Percentiles rank a stretch among this genome's conserved stretches.
Conservation (phyloP, 92 coral and sea anemone genomes). For the Epizoanthus illoricatus region DNA sequence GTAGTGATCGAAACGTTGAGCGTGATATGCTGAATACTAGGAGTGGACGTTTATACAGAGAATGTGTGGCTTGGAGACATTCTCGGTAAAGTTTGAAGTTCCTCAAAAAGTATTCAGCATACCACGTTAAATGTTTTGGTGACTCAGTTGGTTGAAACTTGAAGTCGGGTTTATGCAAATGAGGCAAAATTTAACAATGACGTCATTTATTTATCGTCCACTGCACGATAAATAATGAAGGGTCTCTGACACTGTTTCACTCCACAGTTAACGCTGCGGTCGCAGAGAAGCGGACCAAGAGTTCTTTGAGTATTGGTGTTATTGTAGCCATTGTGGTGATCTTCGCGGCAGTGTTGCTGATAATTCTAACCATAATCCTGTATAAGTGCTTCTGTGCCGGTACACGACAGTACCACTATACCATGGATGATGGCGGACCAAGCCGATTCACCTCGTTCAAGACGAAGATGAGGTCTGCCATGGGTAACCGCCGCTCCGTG, state of each 20-base stretch:
- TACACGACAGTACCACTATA: slow-evolving; percentile 47
- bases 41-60: too few relatives aligned
- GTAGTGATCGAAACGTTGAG: too few relatives aligned
- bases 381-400: slow-evolving; percentile 58
- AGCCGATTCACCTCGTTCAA: slow-evolving; percentile 50
- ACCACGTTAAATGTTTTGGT: too few relatives aligned
- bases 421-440: slow-evolving; percentile 53
- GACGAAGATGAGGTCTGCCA: slow-evolving; percentile 45
- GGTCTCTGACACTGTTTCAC: background rate
- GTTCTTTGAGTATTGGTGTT: slow-evolving; percentile 54
- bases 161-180: too few relatives aligned
- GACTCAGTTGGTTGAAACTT: too few relatives aligned
- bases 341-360: slow-evolving; percentile 42
- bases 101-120: too few relatives aligned
- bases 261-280: slow-evolving; percentile 27
- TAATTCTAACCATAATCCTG: slow-evolving; percentile 54
- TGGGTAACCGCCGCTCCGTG: slow-evolving; percentile 39
- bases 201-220: too few relatives aligned
- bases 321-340: slow-evolving; percentile 64
- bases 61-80: too few relatives aligned
- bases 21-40: too few relatives aligned
- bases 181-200: too few relatives aligned
- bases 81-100: too few relatives aligned
- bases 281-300: slow-evolving; percentile 5
- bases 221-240: background rate